phyloP scores from a whole-genome alignment of 92 coral and sea anemone species.

The Siderastrea radians region DNA sequence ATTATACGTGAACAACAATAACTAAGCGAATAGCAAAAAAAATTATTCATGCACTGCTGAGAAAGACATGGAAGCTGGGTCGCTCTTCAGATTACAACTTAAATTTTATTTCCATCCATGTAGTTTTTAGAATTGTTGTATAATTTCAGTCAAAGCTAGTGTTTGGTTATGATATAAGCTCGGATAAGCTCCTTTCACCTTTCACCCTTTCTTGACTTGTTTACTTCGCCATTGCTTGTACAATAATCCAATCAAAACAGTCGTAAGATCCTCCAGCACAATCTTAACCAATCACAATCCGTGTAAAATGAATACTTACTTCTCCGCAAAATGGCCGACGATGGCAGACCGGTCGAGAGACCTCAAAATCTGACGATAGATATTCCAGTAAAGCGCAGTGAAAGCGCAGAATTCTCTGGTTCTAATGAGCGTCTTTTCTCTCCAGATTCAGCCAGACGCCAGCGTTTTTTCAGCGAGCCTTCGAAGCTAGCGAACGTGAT shows the following conservation, averaged over 20 bases:
- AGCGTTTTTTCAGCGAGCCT: conserved; percentile 68
- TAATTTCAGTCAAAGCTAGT: neutral
- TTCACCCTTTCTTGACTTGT: neutral
- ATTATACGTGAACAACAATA: neutral
- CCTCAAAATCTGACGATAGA: conserved; percentile 25
- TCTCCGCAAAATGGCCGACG: conserved; percentile 67
- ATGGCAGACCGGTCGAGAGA: conserved; percentile 20
- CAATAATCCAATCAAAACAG: conserved; percentile 24
- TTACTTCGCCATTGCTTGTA: neutral
- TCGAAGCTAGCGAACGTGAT: conserved; percentile 24
- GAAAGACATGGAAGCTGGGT: neutral
- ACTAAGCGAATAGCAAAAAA: no score
- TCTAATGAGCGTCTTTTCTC: conserved; percentile 67
- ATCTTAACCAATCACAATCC: conserved; percentile 15
- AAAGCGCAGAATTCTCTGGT: neutral
- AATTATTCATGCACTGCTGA: no score
- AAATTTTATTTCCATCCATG: neutral
- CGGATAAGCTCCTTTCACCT: neutral
- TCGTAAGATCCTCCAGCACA: neutral
- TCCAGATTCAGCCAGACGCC: conserved; percentile 86
- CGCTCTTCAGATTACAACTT: neutral
- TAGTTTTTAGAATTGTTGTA: neutral
- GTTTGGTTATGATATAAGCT: conserved; percentile 1
- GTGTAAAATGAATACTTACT: neutral
- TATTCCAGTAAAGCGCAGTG: neutral